These are phyloP conservation scores for Parauchenoglanis ngamensis DNA, from an alignment of 2,797 vertebrate species.

Conservation along the genomic window DNA sequence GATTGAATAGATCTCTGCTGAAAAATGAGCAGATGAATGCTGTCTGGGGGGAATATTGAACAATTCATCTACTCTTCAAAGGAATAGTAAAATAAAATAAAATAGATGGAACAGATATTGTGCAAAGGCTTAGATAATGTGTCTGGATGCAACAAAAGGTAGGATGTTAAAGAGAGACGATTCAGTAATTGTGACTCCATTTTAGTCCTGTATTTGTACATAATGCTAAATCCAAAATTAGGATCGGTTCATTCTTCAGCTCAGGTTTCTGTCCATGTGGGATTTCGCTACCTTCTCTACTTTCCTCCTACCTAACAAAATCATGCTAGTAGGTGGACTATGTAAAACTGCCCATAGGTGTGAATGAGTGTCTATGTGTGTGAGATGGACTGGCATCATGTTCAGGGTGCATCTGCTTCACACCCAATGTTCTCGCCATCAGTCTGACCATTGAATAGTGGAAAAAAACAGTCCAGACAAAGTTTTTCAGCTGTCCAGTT, in stretches of 20 bases:
- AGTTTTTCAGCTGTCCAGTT: background rate
- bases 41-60: background rate
- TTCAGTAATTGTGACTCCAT: background rate
- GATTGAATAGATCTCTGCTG: background rate
- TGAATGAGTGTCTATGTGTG: background rate
- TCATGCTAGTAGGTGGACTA: background rate
- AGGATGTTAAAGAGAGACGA: background rate
- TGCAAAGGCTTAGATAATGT: conserved; percentile 7
- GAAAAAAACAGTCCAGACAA: background rate
- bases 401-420: background rate
- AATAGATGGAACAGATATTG: background rate
- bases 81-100: background rate
- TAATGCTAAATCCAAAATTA: conserved; percentile 5
- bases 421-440: background rate
- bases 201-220: background rate
- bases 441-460: background rate
- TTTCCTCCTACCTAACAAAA: background rate
- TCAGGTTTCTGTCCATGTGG: background rate
- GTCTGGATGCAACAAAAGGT: background rate
- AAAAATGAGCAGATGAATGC: conserved; percentile 13
- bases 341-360: background rate
- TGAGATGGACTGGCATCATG: background rate
- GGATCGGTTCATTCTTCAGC: background rate
- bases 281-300: background rate
- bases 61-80: background rate